Conservation (phyloP, 2,113 vertebrate genomes). For the Pristiophorus japonicus region DNA sequence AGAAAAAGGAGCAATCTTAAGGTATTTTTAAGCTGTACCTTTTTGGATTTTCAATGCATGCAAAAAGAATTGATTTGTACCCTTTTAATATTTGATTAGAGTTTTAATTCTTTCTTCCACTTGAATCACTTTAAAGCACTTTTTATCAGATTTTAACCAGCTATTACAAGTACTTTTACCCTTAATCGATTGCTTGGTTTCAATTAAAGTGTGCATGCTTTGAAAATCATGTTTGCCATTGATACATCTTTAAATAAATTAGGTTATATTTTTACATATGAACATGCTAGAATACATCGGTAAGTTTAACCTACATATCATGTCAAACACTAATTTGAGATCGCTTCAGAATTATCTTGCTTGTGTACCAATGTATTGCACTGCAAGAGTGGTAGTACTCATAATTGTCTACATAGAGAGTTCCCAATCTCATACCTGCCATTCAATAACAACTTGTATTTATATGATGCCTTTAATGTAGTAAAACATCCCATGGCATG, state of each 20-base stretch:
- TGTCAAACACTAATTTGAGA: neutral
- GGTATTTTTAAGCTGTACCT: neutral
- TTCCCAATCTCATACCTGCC: neutral
- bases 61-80: neutral
- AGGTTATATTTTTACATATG: neutral
- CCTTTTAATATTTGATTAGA: neutral
- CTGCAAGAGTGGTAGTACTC: neutral
- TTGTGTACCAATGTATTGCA: neutral
- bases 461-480: too few species aligned
- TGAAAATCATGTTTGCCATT: neutral
- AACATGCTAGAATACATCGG: neutral
- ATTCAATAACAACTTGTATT: too few species aligned
- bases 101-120: neutral
- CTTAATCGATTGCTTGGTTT: neutral
- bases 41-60: neutral
- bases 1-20: constrained; percentile 21
- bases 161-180: neutral
- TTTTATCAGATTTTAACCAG: neutral
- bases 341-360: neutral
- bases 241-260: neutral
- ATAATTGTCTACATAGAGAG: neutral
- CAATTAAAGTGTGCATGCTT: neutral
- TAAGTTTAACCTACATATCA: neutral
- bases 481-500: too few species aligned
- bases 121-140: neutral